Percentiles rank a stretch among this genome's conserved stretches.
Evolutionary conservation across 2,113 vertebrate genomes (phyloP).

Genomic region (Petaurus breviceps): DNA sequence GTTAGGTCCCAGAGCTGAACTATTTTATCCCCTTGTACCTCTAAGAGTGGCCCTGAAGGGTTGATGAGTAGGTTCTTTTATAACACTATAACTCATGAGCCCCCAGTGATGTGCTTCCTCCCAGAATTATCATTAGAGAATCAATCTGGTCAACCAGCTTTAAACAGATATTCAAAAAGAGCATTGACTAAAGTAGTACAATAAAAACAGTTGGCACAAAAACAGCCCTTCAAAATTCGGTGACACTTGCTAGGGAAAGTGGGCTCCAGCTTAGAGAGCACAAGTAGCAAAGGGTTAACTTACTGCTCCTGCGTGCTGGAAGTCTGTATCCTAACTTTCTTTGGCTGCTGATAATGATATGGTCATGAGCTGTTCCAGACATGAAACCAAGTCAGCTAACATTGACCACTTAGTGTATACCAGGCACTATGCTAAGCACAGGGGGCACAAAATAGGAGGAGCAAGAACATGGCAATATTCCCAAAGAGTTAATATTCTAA

Average conservation of each 20-base stretch:
- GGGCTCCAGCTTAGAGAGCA: background rate
- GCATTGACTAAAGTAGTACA: background rate
- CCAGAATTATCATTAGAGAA: background rate
- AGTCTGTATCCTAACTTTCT: background rate
- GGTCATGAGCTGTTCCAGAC: background rate
- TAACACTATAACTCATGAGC: background rate
- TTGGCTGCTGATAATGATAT: background rate
- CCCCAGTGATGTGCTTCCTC: background rate
- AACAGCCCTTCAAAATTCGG: background rate
- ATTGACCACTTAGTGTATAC: background rate
- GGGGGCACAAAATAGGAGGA: background rate
- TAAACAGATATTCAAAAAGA: background rate
- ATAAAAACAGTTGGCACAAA: background rate
- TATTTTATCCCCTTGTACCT: background rate
- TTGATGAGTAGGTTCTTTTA: background rate
- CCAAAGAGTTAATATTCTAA: conserved; percentile 25
- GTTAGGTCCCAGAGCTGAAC: background rate
- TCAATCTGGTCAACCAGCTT: background rate
- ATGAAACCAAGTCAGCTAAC: background rate
- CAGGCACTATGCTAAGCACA: background rate
- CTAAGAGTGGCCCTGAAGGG: background rate
- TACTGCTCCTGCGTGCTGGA: background rate
- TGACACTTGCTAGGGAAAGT: background rate
- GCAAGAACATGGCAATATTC: background rate
- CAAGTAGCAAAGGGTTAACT: background rate